Evolutionary conservation across 1,140 invertebrate genomes (phyloP).

Genomic region (Adelges cooleyi): DNA sequence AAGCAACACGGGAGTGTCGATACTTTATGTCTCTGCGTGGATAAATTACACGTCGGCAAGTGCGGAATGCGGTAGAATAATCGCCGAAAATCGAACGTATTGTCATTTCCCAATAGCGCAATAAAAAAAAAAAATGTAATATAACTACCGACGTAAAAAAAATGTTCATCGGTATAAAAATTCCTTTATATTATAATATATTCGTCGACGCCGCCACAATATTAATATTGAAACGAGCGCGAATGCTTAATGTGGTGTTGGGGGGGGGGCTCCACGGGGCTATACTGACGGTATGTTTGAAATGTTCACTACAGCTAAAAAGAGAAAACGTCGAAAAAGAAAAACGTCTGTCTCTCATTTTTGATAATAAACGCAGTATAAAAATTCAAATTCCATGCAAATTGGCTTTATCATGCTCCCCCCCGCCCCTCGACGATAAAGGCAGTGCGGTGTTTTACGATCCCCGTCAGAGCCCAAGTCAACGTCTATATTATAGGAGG

Average conservation of each 20-base stretch:
- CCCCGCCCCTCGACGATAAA: too few species aligned
- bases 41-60: background rate
- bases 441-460: too few species aligned
- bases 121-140: conserved; percentile 10
- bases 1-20: background rate
- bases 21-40: background rate
- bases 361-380: conserved; percentile 1
- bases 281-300: background rate
- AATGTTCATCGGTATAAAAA: conserved; percentile 7
- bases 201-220: background rate
- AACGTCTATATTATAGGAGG: too few species aligned
- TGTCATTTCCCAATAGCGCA: background rate
- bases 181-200: background rate
- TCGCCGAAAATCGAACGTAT: conserved; percentile 22
- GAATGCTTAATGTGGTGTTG: background rate
- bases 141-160: background rate
- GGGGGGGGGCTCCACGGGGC: too few species aligned
- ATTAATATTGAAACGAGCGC: background rate
- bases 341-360: background rate
- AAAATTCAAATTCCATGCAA: conserved; percentile 24
- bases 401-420: too few species aligned
- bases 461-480: too few species aligned
- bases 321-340: background rate
- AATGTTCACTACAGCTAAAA: background rate
- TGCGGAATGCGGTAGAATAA: conserved; percentile 7